These are phyloP conservation scores for Tuberolachnus salignus DNA, from an alignment of 2,888 invertebrate species.

Conservation along the genomic window DNA sequence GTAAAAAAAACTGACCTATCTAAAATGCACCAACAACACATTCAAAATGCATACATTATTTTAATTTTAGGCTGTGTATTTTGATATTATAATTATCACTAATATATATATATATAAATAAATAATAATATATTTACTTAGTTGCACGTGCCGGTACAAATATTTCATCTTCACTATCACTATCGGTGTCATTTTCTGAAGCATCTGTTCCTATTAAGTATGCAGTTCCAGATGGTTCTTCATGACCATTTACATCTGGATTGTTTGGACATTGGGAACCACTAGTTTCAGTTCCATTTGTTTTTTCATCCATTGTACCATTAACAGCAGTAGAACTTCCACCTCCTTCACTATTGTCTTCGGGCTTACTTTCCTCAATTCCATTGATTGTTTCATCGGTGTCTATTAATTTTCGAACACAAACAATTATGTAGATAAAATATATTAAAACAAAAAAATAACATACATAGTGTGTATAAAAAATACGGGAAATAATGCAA, in stretches of 20 bases:
- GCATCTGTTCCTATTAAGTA: neutral
- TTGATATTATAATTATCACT: too few relatives aligned
- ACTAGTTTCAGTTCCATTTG: neutral
- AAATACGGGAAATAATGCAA: too few relatives aligned
- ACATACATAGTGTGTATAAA: too few relatives aligned
- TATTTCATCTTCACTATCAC: slow-evolving; percentile 10
- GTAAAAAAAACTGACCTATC: too few relatives aligned
- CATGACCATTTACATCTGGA: slow-evolving; percentile 66
- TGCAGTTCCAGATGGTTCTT: slow-evolving; percentile 74
- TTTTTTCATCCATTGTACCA: slow-evolving; percentile 1
- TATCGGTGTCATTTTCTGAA: slow-evolving; percentile 2
- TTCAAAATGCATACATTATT: too few relatives aligned
- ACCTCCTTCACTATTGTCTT: neutral
- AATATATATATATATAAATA: too few relatives aligned
- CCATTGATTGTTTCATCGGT: slow-evolving; percentile 21
- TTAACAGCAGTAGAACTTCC: slow-evolving; percentile 28
- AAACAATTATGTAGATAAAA: too few relatives aligned
- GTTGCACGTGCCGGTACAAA: neutral
- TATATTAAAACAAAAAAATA: too few relatives aligned
- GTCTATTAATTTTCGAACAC: neutral
- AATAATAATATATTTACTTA: too few relatives aligned
- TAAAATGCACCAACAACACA: too few relatives aligned
- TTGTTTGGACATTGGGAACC: neutral
- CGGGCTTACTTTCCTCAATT: neutral
- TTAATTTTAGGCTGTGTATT: too few relatives aligned